These are phyloP conservation scores for Pseudopleuronectes americanus DNA, from an alignment of 2,797 vertebrate species.

Conservation along the genomic window DNA sequence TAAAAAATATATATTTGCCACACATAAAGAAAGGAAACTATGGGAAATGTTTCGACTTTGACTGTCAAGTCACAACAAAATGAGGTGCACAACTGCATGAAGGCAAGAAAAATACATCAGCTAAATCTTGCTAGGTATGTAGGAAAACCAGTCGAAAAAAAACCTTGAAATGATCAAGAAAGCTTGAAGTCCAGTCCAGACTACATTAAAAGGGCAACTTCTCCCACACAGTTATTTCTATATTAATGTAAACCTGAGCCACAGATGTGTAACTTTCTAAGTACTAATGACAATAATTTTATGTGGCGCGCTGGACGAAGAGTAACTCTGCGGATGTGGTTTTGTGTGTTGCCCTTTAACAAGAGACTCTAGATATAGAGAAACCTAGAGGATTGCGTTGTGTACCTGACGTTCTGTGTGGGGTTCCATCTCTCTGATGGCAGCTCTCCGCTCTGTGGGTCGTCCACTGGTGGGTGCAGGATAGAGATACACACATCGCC, in stretches of 20 bases:
- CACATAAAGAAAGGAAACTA: too few species aligned
- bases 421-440: conserved; percentile 96
- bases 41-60: neutral
- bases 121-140: neutral
- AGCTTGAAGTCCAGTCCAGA: neutral
- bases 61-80: neutral
- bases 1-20: neutral
- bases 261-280: neutral
- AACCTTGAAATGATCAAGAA: neutral
- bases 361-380: too few species aligned
- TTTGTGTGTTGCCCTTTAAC: neutral
- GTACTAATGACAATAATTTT: neutral
- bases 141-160: too few species aligned
- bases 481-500: conserved; percentile 97
- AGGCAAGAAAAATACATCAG: neutral
- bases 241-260: neutral
- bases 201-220: neutral
- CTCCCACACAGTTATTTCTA: neutral
- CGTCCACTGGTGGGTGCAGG: conserved; percentile 92
- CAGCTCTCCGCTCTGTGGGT: conserved; percentile 95
- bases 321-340: neutral
- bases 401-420: conserved; percentile 94
- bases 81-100: neutral
- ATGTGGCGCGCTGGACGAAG: neutral
- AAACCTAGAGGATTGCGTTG: neutral